Evolutionary conservation across 2,888 invertebrate species (phyloP).

Genomic region (Drosophila subsilvestris): DNA sequence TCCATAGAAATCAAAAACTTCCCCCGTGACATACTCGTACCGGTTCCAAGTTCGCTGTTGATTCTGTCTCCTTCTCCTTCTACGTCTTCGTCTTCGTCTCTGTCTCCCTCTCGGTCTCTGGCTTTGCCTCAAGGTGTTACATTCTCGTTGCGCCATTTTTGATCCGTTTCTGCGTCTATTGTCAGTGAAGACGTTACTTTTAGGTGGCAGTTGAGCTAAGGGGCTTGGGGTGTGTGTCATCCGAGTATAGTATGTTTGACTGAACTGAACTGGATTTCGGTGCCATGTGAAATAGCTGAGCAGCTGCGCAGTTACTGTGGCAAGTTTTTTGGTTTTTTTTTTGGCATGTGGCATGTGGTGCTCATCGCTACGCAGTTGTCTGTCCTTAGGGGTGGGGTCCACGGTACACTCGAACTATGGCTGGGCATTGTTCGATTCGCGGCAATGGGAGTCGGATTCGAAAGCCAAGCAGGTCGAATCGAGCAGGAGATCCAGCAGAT

Average conservation of each 20-base stretch:
- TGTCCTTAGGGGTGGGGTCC: slow-evolving; percentile 14
- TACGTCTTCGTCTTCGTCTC: not conserved
- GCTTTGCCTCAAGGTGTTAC: slow-evolving; percentile 62
- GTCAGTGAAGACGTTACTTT: slow-evolving; percentile 54
- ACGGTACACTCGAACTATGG: not conserved
- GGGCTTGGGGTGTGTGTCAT: slow-evolving; percentile 13
- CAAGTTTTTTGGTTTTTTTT: no score
- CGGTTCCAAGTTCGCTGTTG: slow-evolving; percentile 44
- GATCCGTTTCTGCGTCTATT: slow-evolving; percentile 30
- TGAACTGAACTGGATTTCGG: slow-evolving; percentile 46
- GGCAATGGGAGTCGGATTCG: no score
- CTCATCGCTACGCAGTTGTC: slow-evolving; percentile 59
- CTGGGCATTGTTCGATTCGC: slow-evolving; percentile 26
- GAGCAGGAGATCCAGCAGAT: not conserved
- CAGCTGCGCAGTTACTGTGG: slow-evolving; percentile 69
- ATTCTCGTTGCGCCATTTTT: slow-evolving; percentile 45
- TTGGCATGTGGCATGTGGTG: slow-evolving; percentile 58
- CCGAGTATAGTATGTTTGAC: not conserved
- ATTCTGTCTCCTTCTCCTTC: not conserved
- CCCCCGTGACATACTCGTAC: slow-evolving; percentile 58
- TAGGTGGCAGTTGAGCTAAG: not conserved
- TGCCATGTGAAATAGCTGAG: slow-evolving; percentile 61
- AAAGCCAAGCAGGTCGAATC: slow-evolving; percentile 18
- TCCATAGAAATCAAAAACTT: slow-evolving; percentile 73
- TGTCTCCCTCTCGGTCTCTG: not conserved